phyloP scores from a whole-genome alignment of 2,888 invertebrate genomes.

The Rhagonycha lutea region DNA sequence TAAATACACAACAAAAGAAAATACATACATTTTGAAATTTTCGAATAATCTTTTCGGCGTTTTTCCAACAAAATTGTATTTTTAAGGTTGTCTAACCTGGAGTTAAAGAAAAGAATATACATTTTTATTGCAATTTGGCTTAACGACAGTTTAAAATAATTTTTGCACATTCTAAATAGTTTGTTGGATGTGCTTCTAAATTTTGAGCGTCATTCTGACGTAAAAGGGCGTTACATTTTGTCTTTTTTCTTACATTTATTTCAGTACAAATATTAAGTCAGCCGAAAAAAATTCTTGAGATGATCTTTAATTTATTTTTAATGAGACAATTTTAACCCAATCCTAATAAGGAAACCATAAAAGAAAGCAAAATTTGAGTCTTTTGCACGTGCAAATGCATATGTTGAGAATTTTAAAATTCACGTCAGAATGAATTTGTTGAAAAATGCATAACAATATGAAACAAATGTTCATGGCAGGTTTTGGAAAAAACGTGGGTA shows the following conservation, averaged over 20 bases:
- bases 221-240: conserved; percentile 15
- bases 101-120: neutral
- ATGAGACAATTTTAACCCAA: neutral
- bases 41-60: neutral
- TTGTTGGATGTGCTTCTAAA: conserved; percentile 16
- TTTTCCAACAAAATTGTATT: neutral
- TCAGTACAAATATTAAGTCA: conserved; percentile 18
- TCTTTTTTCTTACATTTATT: conserved; percentile 17
- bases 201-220: conserved; percentile 25
- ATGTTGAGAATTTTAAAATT: neutral
- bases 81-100: neutral
- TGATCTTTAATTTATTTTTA: neutral
- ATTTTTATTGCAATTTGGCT: neutral
- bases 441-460: neutral
- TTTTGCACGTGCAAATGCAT: neutral
- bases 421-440: neutral
- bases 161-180: conserved; percentile 17
- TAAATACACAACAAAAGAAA: neutral
- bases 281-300: neutral
- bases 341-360: neutral
- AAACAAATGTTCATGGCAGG: neutral
- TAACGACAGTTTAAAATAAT: neutral
- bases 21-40: neutral
- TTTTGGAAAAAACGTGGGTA: neutral
- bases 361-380: neutral